A percentile compares a stretch with the other conserved stretches of the same genome.
These are phyloP conservation scores for Argynnis bischoffii DNA, from an alignment of 2,888 invertebrate species.

Conservation along the genomic window DNA sequence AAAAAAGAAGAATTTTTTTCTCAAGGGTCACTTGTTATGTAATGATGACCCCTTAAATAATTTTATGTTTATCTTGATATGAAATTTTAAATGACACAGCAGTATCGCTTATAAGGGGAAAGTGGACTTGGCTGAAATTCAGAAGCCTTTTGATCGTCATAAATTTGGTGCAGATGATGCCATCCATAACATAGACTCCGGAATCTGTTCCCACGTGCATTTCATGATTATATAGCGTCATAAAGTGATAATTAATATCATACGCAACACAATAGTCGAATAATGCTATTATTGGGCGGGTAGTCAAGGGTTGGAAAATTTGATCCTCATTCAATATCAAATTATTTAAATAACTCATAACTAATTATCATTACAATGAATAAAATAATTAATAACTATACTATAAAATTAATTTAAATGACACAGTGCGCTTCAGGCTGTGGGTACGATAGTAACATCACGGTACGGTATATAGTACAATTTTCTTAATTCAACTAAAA, in stretches of 20 bases:
- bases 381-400: not conserved
- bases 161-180: constrained; percentile 64
- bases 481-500: no score
- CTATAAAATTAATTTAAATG: no score
- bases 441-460: no score
- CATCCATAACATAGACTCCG: constrained; percentile 52
- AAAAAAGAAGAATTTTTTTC: no score
- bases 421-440: no score
- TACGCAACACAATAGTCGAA: constrained; percentile 19
- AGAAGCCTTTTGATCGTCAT: constrained; percentile 48
- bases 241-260: constrained; percentile 34
- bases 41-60: not conserved
- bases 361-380: not conserved
- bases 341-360: not conserved
- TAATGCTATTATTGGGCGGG: not conserved
- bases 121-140: constrained; percentile 29
- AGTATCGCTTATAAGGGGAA: constrained; percentile 20
- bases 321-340: not conserved
- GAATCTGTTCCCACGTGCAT: constrained; percentile 44
- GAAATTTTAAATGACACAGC: constrained; percentile 11
- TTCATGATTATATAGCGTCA: constrained; percentile 37
- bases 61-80: constrained; percentile 9
- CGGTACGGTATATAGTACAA: no score
- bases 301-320: not conserved
- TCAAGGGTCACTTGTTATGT: no score